phyloP scores from a whole-genome alignment of 2,113 vertebrate species.

The Globicephala melas region DNA sequence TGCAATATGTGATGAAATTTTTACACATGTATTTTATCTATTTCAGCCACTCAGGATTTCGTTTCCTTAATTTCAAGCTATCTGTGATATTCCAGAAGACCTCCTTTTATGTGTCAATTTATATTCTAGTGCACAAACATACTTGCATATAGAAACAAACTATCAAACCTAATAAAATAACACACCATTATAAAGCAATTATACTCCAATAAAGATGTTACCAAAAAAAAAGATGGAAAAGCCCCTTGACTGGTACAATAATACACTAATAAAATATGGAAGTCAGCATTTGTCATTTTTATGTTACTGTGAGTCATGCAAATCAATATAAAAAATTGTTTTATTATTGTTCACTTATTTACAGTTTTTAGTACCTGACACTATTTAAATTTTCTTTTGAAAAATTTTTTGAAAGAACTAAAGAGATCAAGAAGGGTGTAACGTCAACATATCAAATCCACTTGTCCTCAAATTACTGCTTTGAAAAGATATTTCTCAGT shows the following conservation, averaged over 20 bases:
- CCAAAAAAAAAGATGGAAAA: not conserved
- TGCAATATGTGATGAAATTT: not conserved
- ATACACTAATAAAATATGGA: not conserved
- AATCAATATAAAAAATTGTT: not conserved
- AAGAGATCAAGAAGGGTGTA: not conserved
- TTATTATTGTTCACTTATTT: not conserved
- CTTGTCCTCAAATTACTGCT: not conserved
- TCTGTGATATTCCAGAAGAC: not conserved
- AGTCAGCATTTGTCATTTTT: not conserved
- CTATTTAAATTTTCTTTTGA: not conserved
- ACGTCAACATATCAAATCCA: not conserved
- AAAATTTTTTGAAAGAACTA: not conserved
- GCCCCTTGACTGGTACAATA: not conserved
- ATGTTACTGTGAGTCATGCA: not conserved
- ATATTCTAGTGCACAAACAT: not conserved
- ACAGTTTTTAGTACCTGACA: not conserved
- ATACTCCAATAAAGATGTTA: too few species aligned
- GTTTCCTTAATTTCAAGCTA: not conserved
- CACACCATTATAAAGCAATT: too few species aligned
- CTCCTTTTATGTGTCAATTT: not conserved
- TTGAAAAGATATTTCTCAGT: not conserved
- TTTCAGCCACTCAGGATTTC: not conserved
- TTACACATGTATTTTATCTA: not conserved
- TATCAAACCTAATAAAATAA: not conserved
- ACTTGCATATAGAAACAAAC: not conserved